Conservation (phyloP, 1,140 invertebrate genomes). For the Pseudachorutes palmiensis region DNA sequence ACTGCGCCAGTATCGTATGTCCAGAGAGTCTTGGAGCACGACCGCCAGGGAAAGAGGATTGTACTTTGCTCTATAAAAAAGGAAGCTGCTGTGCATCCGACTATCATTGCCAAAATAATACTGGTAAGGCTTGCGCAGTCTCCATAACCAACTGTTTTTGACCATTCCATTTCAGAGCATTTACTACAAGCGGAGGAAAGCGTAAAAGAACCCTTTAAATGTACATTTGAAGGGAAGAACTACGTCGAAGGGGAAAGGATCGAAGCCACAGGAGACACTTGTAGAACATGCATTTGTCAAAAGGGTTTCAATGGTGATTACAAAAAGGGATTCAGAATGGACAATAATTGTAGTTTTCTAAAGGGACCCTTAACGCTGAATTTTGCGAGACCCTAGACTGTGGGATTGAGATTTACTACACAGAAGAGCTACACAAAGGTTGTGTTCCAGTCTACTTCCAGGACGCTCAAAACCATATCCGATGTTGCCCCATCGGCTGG, state of each 20-base stretch:
- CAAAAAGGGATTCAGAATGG: background rate
- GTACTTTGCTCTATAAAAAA: constrained; percentile 29
- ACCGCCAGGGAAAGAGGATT: constrained; percentile 29
- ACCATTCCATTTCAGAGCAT: too few species aligned
- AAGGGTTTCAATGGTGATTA: constrained; percentile 21
- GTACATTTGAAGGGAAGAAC: constrained; percentile 23
- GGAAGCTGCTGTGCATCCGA: constrained; percentile 31
- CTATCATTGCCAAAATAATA: constrained; percentile 31
- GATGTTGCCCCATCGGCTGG: constrained; percentile 36
- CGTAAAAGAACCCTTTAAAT: constrained; percentile 13
- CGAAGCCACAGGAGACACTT: constrained; percentile 31
- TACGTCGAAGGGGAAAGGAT: constrained; percentile 31
- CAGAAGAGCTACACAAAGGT: constrained; percentile 22
- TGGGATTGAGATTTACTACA: constrained; percentile 35
- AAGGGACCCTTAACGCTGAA: constrained; percentile 21
- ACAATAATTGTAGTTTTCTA: background rate
- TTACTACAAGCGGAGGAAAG: too few species aligned
- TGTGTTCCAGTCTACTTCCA: constrained; percentile 34
- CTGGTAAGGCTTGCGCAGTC: too few species aligned
- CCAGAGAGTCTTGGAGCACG: constrained; percentile 28
- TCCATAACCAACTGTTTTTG: too few species aligned
- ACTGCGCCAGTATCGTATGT: constrained; percentile 36
- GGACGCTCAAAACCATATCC: constrained; percentile 12
- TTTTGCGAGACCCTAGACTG: constrained; percentile 34
- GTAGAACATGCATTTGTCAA: constrained; percentile 28